Conservation (phyloP, 2,113 vertebrate genomes). For the Psophia crepitans region DNA sequence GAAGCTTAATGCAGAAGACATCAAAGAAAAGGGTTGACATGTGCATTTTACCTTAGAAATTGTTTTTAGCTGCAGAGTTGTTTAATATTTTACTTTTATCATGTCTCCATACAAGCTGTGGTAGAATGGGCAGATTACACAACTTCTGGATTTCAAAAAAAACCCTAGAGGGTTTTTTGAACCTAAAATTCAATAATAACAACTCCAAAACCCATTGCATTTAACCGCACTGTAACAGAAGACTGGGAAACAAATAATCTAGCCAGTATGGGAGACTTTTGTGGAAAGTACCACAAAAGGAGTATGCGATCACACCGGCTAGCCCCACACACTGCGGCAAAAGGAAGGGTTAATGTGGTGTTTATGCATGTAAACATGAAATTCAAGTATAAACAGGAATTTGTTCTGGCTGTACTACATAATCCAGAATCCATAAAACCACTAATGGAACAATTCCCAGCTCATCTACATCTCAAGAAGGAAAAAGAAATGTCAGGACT, state of each 20-base stretch:
- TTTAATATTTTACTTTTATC: background rate
- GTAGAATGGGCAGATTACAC: background rate
- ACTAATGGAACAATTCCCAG: background rate
- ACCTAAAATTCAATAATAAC: background rate
- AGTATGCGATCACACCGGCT: background rate
- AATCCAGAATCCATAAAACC: background rate
- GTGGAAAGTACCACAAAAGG: background rate
- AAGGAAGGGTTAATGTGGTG: background rate
- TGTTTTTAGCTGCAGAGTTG: background rate
- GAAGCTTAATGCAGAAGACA: background rate
- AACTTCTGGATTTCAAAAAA: background rate
- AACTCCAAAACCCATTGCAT: background rate
- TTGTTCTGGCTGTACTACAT: background rate
- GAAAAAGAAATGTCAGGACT: background rate
- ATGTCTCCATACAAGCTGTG: background rate
- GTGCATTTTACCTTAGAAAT: background rate
- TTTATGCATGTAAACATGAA: background rate
- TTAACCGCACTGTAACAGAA: background rate
- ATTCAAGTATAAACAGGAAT: background rate
- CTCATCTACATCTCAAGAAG: background rate
- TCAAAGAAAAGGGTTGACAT: background rate
- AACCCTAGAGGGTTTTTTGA: background rate
- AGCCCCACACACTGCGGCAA: accelerated
- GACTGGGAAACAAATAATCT: background rate
- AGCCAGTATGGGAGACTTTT: background rate